Base-by-base conservation (phyloP, 1,140 invertebrate species). In the Holotrichia oblita region DNA sequence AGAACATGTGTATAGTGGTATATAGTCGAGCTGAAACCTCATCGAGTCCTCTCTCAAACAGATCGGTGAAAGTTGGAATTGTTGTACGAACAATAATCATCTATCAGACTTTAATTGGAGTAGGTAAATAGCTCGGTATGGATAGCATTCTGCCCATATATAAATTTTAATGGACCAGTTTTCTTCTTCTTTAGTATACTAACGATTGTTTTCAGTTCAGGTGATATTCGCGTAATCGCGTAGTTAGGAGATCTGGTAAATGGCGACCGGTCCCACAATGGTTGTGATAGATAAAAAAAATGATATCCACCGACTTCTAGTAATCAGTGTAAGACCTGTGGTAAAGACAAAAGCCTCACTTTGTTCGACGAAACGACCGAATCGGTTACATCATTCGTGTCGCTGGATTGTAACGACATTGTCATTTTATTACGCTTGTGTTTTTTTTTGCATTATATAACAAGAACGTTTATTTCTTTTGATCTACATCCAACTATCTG, bases 61-160 rank as follows among this genome's bases (percentile, higher is more conserved):
- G 27, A 77, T 79, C 79, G 81, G 84, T 84, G 84, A 85, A 85
- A 85, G 83, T 85, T 82, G 81, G 82, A 82, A 85, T 84, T 84
- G 84, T 85, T 85, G 82, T 82, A 79, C 77, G 81, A 83, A 85
- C 84, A 85, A 85, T 85, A 84, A 85, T 81, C 84, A 82, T 85
- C 81, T 79, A 85, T 85, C 83, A 85, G 83, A 81, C 82, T 85
- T 82, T 85, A 85, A 85, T 85, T 85, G 84, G 83, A 85, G 82
- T 85, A 85, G 83, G 84, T 85, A 85, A 85, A 85, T 84, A 84
- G 84, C 83, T 83, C 75, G 77, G 78, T 81, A 83, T 80, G 83
- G 81, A 79, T 78, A 83, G 78, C 82, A 80, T 81, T 81, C 81
- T 61, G 77, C 83, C 84, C 84, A 82, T 85, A 85, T 85, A 84